Evolutionary conservation across 2,113 vertebrate species (phyloP).

Genomic region (Tachuris rubrigastra): DNA sequence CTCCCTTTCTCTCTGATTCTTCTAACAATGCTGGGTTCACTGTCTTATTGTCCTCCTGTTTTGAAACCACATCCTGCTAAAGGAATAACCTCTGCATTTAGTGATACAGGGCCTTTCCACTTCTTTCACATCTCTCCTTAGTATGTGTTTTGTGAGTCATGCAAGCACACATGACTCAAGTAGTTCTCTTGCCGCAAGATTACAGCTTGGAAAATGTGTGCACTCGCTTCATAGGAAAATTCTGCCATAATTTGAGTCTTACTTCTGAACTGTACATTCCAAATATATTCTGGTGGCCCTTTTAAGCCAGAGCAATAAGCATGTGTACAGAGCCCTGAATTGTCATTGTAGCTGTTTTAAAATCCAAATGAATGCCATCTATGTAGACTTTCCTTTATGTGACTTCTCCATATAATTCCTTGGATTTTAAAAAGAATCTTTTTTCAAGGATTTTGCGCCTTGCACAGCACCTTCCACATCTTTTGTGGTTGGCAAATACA

Average conservation of each 20-base stretch:
- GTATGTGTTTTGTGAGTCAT: neutral
- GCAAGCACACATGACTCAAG: neutral
- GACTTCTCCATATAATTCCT: neutral
- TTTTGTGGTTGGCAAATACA: neutral
- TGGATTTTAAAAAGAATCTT: neutral
- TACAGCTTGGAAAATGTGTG: constrained; percentile 9
- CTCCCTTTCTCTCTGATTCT: neutral
- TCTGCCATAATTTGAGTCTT: neutral
- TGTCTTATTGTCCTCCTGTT: neutral
- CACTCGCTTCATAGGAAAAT: neutral
- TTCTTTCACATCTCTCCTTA: constrained; percentile 1
- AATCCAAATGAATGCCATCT: neutral
- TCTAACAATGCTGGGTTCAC: neutral
- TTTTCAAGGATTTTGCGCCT: neutral
- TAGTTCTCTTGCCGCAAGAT: neutral
- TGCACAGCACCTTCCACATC: neutral
- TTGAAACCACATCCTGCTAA: neutral
- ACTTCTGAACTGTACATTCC: neutral
- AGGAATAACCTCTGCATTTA: neutral
- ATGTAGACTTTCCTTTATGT: neutral
- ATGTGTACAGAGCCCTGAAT: neutral
- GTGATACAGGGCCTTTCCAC: neutral
- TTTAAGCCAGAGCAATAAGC: neutral
- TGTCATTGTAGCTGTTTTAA: neutral
- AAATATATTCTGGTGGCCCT: neutral